A percentile compares a stretch with the other conserved stretches of the same genome.
Evolutionary conservation across 2,797 vertebrate species (phyloP).

Genomic region (Corythornis leucogaster): DNA sequence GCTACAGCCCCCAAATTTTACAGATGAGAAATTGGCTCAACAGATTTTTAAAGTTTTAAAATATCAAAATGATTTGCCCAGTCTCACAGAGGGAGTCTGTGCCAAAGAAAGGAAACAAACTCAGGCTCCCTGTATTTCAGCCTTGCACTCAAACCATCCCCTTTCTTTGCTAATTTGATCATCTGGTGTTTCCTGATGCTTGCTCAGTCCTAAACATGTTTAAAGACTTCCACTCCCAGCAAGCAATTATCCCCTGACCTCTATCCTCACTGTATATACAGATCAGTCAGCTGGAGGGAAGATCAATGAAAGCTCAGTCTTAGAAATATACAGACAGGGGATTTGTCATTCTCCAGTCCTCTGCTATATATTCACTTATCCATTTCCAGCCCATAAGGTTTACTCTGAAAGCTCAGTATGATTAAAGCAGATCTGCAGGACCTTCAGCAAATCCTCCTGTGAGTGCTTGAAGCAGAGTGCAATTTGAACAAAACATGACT

Average conservation of each 20-base stretch:
- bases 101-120: conserved; percentile 1
- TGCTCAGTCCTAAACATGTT: background rate
- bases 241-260: background rate
- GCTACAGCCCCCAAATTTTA: background rate
- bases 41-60: conserved; percentile 3
- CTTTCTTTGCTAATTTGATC: background rate
- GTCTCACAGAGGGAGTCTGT: background rate
- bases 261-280: background rate
- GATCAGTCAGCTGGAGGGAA: background rate
- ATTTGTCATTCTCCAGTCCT: background rate
- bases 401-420: background rate
- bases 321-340: background rate
- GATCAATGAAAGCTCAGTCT: background rate
- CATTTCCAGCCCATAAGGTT: background rate
- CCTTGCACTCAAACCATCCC: background rate
- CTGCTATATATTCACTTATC: background rate
- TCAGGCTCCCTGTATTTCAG: background rate
- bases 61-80: background rate
- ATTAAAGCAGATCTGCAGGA: conserved; percentile 5
- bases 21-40: background rate
- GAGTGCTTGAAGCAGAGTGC: background rate
- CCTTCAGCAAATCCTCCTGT: conserved; percentile 29
- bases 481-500: conserved; percentile 25
- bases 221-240: conserved; percentile 13
- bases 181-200: conserved; percentile 5